phyloP scores from a whole-genome alignment of 2,113 vertebrate species.

The Dendrocopos noguchii region DNA sequence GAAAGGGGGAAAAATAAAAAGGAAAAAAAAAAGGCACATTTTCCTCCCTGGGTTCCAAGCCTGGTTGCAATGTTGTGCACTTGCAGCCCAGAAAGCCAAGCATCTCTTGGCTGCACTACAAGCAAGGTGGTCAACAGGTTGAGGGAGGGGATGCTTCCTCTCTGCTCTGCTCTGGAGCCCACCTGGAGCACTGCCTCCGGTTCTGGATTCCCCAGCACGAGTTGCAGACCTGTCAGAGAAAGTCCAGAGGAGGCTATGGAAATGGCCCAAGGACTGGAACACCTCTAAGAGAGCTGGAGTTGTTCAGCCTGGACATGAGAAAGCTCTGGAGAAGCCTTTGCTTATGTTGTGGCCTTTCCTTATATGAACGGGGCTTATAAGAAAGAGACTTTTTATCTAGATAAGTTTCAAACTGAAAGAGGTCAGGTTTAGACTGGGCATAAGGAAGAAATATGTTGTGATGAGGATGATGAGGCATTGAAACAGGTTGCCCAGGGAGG shows the following conservation, averaged over 20 bases:
- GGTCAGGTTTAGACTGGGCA: background rate
- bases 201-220: background rate
- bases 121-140: fast-evolving
- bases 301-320: no score
- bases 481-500: no score
- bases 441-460: background rate
- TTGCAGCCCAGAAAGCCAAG: background rate
- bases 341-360: background rate
- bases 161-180: background rate
- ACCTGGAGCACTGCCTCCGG: background rate
- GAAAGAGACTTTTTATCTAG: background rate
- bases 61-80: background rate
- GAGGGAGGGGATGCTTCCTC: background rate
- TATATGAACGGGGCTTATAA: background rate
- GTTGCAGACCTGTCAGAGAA: fast-evolving
- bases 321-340: no score
- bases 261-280: background rate
- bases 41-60: fast-evolving
- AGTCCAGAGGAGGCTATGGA: background rate
- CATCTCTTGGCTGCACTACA: background rate
- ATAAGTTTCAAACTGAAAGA: background rate
- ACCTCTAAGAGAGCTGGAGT: no score
- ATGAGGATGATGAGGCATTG: background rate
- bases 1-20: background rate
- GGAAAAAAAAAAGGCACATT: background rate